These are phyloP conservation scores for Xiphias gladius DNA, from an alignment of 2,113 vertebrate species.

Conservation along the genomic window DNA sequence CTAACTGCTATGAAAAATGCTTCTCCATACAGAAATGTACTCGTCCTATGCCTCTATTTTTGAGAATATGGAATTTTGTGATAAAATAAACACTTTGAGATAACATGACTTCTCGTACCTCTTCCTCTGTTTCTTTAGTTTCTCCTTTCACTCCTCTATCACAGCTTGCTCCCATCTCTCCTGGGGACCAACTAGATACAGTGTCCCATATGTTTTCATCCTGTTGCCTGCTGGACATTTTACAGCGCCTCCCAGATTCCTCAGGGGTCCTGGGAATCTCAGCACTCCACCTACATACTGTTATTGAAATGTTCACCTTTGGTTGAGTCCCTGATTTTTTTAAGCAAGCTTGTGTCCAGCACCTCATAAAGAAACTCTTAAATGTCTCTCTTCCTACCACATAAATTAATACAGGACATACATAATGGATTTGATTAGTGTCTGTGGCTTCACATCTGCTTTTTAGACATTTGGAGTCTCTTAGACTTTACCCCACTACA, in stretches of 20 bases:
- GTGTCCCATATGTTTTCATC: constrained; percentile 43
- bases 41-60: background rate
- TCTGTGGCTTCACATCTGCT: background rate
- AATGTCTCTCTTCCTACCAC: background rate
- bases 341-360: background rate
- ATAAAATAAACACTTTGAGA: constrained; percentile 41
- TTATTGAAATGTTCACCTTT: constrained; percentile 30
- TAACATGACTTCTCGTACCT: constrained; percentile 1
- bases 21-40: background rate
- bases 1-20: background rate
- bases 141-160: constrained; percentile 55
- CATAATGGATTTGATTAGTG: background rate
- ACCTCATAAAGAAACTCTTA: constrained; percentile 1
- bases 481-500: no score
- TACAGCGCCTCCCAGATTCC: constrained; percentile 22
- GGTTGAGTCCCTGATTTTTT: constrained; percentile 12
- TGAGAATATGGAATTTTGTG: background rate
- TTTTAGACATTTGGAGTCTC: background rate
- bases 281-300: constrained; percentile 18
- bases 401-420: background rate
- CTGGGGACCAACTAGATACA: constrained; percentile 2
- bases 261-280: constrained; percentile 54
- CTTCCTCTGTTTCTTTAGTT: constrained; percentile 50
- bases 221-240: constrained; percentile 38
- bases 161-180: constrained; percentile 55